Evolutionary conservation across 2,888 invertebrate genomes (phyloP).

Genomic region (Harpalus rufipes): DNA sequence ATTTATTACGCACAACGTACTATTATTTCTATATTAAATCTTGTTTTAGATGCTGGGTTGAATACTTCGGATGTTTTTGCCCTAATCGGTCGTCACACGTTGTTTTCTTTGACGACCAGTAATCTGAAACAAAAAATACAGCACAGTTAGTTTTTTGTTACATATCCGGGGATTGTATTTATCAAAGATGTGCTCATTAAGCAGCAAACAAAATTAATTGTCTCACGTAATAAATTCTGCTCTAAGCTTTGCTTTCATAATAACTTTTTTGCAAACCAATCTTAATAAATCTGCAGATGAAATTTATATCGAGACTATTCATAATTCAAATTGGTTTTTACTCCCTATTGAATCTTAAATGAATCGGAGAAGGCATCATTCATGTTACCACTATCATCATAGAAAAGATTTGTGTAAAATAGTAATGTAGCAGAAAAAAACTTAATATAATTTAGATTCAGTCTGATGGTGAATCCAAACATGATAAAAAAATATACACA

Average conservation of each 20-base stretch:
- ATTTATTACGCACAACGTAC: constrained; percentile 25
- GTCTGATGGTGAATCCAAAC: background rate
- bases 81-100: constrained; percentile 69
- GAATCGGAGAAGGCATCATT: background rate
- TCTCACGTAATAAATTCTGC: background rate
- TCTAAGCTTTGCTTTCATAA: background rate
- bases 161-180: constrained; percentile 28
- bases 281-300: background rate
- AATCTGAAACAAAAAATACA: constrained; percentile 78
- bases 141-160: constrained; percentile 35
- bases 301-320: background rate
- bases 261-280: background rate
- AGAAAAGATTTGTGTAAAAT: background rate
- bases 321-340: background rate
- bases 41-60: constrained; percentile 49
- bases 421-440: background rate
- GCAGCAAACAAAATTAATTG: background rate
- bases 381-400: too few relatives aligned
- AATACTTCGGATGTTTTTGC: constrained; percentile 48
- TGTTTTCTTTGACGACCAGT: constrained; percentile 79
- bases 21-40: constrained; percentile 58
- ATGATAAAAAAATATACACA: too few relatives aligned
- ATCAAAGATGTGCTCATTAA: constrained; percentile 4
- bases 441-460: background rate
- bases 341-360: background rate